Base-by-base conservation (phyloP, 2,797 vertebrate species). In the Coregonus suidteri region DNA sequence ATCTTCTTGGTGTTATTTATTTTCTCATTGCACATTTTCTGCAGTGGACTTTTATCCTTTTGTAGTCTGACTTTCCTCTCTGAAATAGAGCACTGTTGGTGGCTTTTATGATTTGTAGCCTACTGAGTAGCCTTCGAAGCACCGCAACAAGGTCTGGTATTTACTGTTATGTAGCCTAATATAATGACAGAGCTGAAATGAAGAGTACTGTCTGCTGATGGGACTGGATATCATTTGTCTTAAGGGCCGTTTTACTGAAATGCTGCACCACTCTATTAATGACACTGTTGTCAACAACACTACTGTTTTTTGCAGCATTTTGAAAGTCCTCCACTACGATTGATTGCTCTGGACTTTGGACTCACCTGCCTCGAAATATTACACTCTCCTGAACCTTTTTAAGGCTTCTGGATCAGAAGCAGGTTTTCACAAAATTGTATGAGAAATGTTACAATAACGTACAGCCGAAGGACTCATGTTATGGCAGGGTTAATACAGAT, bases 1-100 rank as follows among this genome's bases (percentile, higher is more conserved):
- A n/a, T 3, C n/a, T 62, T 65, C 14, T 18, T 70, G 74, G 53
- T 71, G 65, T 76, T 71, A 78, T 52, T 75, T 72, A 74, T 66
- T 74, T 53, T 54, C 6, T 76, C 68, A 37, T 41, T 53, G 30
- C 37, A 31, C n/a, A 20, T 6, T 30, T 47, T 34, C 14, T 52
- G 47, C 47, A 34, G n/a, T 75, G 53, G 54, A 71, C 65, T 68
- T 69, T n/a, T 41, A 15, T 35, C 31, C 16, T 6, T 34, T 71
- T 11, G 20, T 31, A 31, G 25, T 65, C 25, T 65, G 62, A 65
- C 25, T 30, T 25, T 4, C 62, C 62, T 14, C 65, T 31, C 62
- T 65, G 53, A 65, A 65, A 65, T 65, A 65, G 25, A 65, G 62
- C 62, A 11, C n/a, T 65, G 56, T 62, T n/a, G n/a, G 25, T 25